These are phyloP conservation scores for Tribolium castaneum DNA, from an alignment of 1,140 invertebrate genomes.

Conservation along the genomic window DNA sequence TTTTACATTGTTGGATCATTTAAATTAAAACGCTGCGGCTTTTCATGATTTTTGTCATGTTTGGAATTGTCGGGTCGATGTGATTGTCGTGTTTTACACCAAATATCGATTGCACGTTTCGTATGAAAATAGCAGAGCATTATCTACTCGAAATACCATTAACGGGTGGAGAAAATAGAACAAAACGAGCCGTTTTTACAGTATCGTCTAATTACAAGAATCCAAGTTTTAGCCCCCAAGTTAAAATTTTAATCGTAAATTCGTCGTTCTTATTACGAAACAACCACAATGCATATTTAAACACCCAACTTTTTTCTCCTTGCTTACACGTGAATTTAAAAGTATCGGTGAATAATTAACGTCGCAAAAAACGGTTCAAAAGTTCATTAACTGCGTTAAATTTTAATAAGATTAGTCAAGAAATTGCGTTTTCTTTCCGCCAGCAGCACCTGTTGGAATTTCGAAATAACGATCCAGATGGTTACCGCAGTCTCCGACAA, in stretches of 20 bases:
- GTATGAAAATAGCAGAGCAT: background rate
- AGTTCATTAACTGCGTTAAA: background rate
- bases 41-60: too few relatives aligned
- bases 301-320: background rate
- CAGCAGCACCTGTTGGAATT: constrained; percentile 20
- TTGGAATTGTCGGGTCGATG: background rate
- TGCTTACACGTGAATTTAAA: background rate
- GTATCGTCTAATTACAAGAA: too few relatives aligned
- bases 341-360: background rate
- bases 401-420: background rate
- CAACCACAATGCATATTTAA: background rate
- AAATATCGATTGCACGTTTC: background rate
- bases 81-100: background rate
- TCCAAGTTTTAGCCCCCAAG: too few relatives aligned
- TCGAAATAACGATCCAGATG: constrained; percentile 27
- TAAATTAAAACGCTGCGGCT: too few relatives aligned
- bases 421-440: background rate
- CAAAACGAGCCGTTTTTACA: too few relatives aligned
- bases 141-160: background rate
- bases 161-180: background rate
- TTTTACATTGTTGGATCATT: too few relatives aligned
- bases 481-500: constrained; percentile 14
- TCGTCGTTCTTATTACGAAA: background rate
- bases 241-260: background rate
- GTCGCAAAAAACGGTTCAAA: background rate